Evolutionary conservation across 1,140 invertebrate species (phyloP).

Genomic region (Eueides isabella): DNA sequence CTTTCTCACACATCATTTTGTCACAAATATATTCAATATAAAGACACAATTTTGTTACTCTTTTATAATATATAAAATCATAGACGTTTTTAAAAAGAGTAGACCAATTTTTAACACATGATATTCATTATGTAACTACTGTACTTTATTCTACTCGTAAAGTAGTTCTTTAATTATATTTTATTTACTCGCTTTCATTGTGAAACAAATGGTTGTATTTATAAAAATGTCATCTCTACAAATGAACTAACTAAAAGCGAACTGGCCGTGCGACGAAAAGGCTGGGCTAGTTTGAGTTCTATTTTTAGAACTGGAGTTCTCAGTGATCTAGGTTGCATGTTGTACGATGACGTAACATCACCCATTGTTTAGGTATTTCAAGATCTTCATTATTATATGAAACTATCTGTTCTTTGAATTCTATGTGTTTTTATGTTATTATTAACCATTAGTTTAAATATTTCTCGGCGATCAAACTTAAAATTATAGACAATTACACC

Average conservation of each 20-base stretch:
- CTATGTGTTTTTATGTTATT: neutral
- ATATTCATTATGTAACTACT: neutral
- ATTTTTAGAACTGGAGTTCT: constrained; percentile 27
- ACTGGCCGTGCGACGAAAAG: constrained; percentile 17
- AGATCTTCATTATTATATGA: neutral
- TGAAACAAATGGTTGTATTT: constrained; percentile 4
- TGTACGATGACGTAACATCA: constrained; percentile 14
- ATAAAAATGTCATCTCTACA: constrained; percentile 6
- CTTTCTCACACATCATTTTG: too few species aligned
- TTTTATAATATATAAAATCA: too few species aligned
- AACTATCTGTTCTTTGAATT: neutral
- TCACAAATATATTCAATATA: too few species aligned
- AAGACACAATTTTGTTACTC: too few species aligned
- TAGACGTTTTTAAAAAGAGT: too few species aligned
- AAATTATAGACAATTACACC: too few species aligned
- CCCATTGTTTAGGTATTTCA: constrained; percentile 13
- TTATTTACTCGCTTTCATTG: neutral
- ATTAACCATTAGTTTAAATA: too few species aligned
- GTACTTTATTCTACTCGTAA: neutral
- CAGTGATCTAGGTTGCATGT: constrained; percentile 19
- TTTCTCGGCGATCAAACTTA: too few species aligned
- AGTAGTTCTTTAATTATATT: neutral
- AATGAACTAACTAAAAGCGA: constrained; percentile 18
- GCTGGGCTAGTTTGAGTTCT: constrained; percentile 17
- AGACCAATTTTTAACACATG: too few species aligned